Evolutionary conservation across 2,113 vertebrate genomes (phyloP).

Genomic region (Hirundichthys speculiger): DNA sequence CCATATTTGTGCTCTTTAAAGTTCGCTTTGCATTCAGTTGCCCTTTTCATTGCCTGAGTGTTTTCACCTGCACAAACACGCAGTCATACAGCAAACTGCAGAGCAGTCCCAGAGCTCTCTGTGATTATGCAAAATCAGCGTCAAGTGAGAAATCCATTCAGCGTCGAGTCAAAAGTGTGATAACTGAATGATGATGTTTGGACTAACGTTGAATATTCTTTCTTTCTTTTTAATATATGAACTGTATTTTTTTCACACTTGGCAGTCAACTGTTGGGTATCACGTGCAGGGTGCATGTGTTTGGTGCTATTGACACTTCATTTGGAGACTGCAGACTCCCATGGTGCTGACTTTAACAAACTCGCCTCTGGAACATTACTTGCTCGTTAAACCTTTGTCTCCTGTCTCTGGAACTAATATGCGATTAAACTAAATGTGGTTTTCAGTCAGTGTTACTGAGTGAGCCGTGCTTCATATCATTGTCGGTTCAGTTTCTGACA

Average conservation of each 20-base stretch:
- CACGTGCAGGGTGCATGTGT: not conserved
- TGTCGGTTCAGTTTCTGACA: conserved; percentile 16
- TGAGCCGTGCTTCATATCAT: not conserved
- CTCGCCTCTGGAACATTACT: conserved; percentile 17
- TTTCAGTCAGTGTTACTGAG: not conserved
- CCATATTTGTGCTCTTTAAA: not conserved
- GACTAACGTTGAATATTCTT: conserved; percentile 13
- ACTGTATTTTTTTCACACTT: not conserved
- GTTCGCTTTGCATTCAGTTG: conserved; percentile 19
- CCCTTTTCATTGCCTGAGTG: not conserved
- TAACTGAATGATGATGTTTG: not conserved
- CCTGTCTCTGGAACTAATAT: not conserved
- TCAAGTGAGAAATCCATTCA: conserved; percentile 18
- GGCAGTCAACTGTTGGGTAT: not conserved
- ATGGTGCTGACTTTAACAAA: conserved; percentile 6
- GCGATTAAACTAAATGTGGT: conserved; percentile 4
- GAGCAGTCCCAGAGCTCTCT: not conserved
- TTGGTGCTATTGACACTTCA: conserved; percentile 20
- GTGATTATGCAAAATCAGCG: conserved; percentile 8
- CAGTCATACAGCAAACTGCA: not conserved
- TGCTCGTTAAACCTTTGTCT: not conserved
- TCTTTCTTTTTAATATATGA: not conserved
- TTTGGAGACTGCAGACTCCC: conserved; percentile 5
- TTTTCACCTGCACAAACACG: not conserved
- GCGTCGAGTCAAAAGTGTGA: conserved; percentile 14